A percentile compares a stretch with the other conserved stretches of the same genome.
phyloP scores from a whole-genome alignment of 2,797 vertebrate species.

The Eulemur mongoz region DNA sequence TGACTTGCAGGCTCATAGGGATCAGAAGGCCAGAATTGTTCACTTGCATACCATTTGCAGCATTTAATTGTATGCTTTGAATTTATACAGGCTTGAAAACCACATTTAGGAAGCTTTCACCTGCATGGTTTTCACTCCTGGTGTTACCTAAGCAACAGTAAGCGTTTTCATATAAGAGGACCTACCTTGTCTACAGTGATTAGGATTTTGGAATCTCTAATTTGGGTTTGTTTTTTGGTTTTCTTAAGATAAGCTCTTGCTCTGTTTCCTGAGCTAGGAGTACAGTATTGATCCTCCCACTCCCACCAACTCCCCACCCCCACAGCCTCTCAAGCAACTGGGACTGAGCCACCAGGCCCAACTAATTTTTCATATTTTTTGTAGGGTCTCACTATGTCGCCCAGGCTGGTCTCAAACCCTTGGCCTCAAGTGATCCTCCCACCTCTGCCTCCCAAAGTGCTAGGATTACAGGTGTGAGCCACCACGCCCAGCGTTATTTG shows the following conservation, averaged over 20 bases:
- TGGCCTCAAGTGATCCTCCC: background rate
- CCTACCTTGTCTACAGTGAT: background rate
- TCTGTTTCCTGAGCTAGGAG: background rate
- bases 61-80: constrained; percentile 41
- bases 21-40: constrained; percentile 35
- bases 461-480: background rate
- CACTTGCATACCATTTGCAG: background rate
- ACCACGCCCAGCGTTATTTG: background rate
- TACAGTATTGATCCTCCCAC: background rate
- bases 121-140: constrained; percentile 25
- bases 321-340: background rate
- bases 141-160: constrained; percentile 34
- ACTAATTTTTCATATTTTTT: background rate
- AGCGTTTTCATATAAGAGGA: background rate
- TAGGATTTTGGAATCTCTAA: constrained; percentile 49
- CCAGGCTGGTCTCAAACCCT: background rate
- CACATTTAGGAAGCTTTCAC: constrained; percentile 45
- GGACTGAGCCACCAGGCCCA: background rate
- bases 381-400: background rate
- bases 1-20: constrained; percentile 19
- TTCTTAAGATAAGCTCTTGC: background rate
- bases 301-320: background rate
- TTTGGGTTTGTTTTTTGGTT: background rate
- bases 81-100: constrained; percentile 38
- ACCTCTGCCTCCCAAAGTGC: background rate